Percentiles rank a stretch among this genome's conserved stretches.
phyloP scores from a whole-genome alignment of 2,888 invertebrate genomes.

The Azorinus chamasolen region DNA sequence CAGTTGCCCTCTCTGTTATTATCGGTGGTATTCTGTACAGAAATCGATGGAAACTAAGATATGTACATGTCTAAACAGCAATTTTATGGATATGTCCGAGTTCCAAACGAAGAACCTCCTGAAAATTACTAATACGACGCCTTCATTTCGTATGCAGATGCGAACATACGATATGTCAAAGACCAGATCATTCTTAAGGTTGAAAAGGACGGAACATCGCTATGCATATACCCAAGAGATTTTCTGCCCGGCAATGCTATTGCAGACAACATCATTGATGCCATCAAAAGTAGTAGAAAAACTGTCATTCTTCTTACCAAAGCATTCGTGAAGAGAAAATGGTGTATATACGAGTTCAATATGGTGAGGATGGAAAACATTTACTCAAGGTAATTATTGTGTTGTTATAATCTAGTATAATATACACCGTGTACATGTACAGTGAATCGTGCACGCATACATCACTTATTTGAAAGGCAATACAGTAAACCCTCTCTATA shows the following conservation, averaged over 20 bases:
- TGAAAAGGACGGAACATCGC: conserved; percentile 40
- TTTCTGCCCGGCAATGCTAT: conserved; percentile 67
- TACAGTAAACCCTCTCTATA: too few species aligned
- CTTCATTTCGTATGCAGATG: conserved; percentile 60
- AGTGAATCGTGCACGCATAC: too few species aligned
- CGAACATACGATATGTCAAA: conserved; percentile 33
- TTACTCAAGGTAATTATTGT: conserved; percentile 21
- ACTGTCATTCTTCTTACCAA: conserved; percentile 63
- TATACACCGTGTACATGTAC: too few species aligned
- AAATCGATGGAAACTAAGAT: conserved; percentile 61
- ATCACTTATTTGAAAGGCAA: too few species aligned
- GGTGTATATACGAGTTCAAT: conserved; percentile 71
- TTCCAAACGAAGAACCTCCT: neutral
- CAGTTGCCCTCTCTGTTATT: conserved; percentile 15
- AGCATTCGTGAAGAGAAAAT: conserved; percentile 58
- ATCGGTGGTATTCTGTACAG: conserved; percentile 40
- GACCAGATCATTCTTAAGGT: conserved; percentile 23
- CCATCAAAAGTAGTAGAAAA: conserved; percentile 65
- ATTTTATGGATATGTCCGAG: conserved; percentile 24
- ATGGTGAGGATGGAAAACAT: conserved; percentile 67
- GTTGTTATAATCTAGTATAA: too few species aligned
- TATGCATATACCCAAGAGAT: conserved; percentile 67
- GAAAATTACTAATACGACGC: conserved; percentile 56
- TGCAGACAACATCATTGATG: conserved; percentile 62
- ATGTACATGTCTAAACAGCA: conserved; percentile 43